Evolutionary conservation across 2,888 invertebrate genomes (phyloP).

Genomic region (Eristalis arbustorum): DNA sequence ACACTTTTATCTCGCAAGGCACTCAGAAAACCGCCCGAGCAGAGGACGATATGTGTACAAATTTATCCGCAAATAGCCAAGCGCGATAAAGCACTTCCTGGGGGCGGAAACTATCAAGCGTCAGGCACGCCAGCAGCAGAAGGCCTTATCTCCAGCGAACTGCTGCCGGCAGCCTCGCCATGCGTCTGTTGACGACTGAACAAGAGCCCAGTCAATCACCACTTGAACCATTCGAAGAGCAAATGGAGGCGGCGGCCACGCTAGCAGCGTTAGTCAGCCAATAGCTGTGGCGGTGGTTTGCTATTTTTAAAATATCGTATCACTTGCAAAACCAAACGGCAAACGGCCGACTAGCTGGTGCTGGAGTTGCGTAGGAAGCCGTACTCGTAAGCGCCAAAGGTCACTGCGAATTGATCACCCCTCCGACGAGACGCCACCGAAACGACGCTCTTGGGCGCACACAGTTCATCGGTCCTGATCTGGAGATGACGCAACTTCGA

Average conservation of each 20-base stretch:
- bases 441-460: not conserved
- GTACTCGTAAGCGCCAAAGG: conserved; percentile 9
- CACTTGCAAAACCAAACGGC: not conserved
- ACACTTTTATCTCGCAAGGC: not conserved
- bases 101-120: conserved; percentile 32
- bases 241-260: not conserved
- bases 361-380: not conserved
- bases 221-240: not conserved
- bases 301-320: not conserved
- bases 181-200: not conserved
- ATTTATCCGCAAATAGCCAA: conserved; percentile 25
- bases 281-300: not conserved
- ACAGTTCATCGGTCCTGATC: conserved; percentile 15
- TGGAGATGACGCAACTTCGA: conserved; percentile 29
- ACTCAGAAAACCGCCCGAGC: not conserved
- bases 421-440: not conserved
- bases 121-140: not conserved
- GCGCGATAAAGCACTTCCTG: conserved; percentile 57
- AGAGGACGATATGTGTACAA: not conserved
- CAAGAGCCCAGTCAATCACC: not conserved
- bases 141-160: conserved; percentile 25
- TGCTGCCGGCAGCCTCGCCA: not conserved
- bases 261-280: not conserved
- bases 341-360: not conserved
- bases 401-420: conserved; percentile 9